Evolutionary conservation across 2,797 vertebrate genomes (phyloP), one percentile per base, ranked within the genome.

Genomic region (Podarcis lilfordi): DNA sequence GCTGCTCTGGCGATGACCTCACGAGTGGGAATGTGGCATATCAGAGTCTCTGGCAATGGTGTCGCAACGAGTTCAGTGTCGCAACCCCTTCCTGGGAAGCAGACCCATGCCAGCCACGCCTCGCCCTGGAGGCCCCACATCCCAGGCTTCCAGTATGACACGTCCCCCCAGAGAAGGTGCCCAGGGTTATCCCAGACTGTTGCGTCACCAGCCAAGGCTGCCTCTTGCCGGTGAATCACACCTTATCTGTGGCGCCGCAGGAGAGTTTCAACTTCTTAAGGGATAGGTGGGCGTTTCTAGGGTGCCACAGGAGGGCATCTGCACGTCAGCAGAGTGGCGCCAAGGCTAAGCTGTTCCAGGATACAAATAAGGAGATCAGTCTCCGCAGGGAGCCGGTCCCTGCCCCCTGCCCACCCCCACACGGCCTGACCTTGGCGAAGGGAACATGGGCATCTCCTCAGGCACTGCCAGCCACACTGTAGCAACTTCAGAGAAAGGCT

Each of bases 331-430:
- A 2, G 45, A 72, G 43, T 25, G 4, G 11, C 21, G 78, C 77
- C 27, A 40, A 43, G 27, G 77, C 17, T 64, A 55, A 72, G 15
- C 9, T 1, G 35, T 77, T 37, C 81, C 35, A 40, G 66, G 66
- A 80, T n/a, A 75, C 87, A 64, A 61, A 88, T 80, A 88, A 88
- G 87, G 87, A 72, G 68, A 72, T 29, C 11, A 10, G 8, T 10
- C 43, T 2, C 64, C 2, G 64, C 76, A 45, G 64, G 64, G 17
- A 71, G 37, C 66, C 2, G 21, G 11, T 5, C 25, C 23, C 11
- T 21, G 69, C 27, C 9, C 1, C 50, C 27, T 27, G 15, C 81
- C n/a, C 75, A 43, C 37, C 25, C 55, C 50, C 50, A 21, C 74
- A 8, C 29, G 2, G 21, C 3, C 21, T 45, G 76, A 80, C 82